Base-by-base conservation (phyloP, 23 tunicate species). In the Halocynthia aurantium region DNA sequence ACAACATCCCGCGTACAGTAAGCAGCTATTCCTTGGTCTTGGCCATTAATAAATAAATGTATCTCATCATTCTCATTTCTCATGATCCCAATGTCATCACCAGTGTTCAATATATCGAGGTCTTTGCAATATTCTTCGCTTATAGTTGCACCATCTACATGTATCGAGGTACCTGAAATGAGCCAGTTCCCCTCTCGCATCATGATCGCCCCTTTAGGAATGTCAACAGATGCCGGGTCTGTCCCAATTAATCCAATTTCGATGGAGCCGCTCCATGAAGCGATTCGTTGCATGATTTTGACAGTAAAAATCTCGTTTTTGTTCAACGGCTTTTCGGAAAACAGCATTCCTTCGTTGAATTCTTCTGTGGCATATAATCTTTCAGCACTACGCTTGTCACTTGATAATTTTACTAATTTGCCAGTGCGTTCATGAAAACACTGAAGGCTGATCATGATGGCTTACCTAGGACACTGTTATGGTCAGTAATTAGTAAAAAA, bases 241-340 rank as follows among this genome's bases (percentile, higher is more conserved):
- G 70, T 65, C 10, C 49, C 70, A 65, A 10, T 15, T 10, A 65
- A 49, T 15, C 70, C 70, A 10, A 65, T 65, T 65, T 65, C 70
- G 31, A 65, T 65, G 31, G 70, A 65, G 9, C 70, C 70, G 6
- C 70, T 65, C 70, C 70, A 65, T 65, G 70, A 65, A 0, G 70
- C 70, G 2, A 65, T 65, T 0, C 31, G 22, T 65, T 65, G 22
- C 10, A 20, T 49, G 22, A 65, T 65, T 40, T 49, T 20, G 9
- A 65, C 31, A 15, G 17, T 65, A 65, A 65, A 65, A 40, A 65
- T 40, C 31, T 65, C 70, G 31, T 65, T 65, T 11, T 40, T 10
- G 22, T 65, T 65, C 70, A 65, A 65, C 31, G 70, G 70, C 22
- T 65, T 65, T 65, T 65, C 70, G 31, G 70, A 65, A 65, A 65